Conservation (phyloP, 2,113 vertebrate genomes). For the Pomatorhinus ruficollis region DNA sequence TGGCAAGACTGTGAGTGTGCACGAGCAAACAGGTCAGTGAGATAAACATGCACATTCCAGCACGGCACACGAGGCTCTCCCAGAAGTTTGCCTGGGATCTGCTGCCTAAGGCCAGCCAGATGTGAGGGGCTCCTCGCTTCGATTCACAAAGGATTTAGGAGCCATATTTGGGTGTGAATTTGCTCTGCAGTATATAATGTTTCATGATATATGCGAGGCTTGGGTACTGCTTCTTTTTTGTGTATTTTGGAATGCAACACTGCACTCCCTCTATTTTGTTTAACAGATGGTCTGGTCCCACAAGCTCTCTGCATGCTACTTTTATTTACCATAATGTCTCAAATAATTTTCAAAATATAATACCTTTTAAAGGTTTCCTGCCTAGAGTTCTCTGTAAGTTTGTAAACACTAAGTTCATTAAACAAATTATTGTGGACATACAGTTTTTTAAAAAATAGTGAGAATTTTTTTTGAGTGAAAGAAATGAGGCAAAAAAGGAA, state of each 20-base stretch:
- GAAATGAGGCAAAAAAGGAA: background rate
- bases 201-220: background rate
- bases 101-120: background rate
- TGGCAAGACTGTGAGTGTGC: rapidly evolving
- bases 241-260: background rate
- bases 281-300: background rate
- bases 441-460: background rate
- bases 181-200: background rate
- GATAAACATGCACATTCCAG: background rate
- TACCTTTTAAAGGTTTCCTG: background rate
- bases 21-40: background rate
- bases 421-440: background rate
- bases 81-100: background rate
- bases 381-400: background rate
- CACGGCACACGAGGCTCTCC: rapidly evolving
- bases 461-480: background rate
- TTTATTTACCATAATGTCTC: background rate
- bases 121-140: background rate
- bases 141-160: background rate
- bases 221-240: background rate
- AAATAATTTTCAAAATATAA: background rate
- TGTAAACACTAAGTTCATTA: background rate
- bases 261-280: background rate
- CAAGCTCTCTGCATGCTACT: background rate
- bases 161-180: conserved; percentile 10